Conservation (phyloP, 2,888 invertebrate genomes). For the Ornithoptera priamus region DNA sequence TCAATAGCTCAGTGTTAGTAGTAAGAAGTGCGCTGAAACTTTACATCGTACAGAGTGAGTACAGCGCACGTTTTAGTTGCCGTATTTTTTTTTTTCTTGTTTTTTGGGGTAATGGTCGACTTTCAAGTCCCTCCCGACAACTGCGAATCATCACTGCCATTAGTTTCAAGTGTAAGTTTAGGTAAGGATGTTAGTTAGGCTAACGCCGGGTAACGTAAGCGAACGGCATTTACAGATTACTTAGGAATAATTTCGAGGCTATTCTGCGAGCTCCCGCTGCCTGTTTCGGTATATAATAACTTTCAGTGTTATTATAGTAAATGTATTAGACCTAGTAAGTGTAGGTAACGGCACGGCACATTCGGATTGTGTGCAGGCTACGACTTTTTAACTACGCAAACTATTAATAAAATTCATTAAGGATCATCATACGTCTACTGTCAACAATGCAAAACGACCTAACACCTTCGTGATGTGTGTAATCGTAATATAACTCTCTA, state of each 20-base stretch:
- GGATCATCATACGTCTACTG: not conserved
- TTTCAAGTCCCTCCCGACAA: conserved; percentile 61
- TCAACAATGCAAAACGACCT: not conserved
- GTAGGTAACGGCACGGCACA: not conserved
- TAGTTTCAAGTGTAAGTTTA: conserved; percentile 55
- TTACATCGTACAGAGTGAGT: conserved; percentile 34
- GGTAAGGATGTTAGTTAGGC: conserved; percentile 44
- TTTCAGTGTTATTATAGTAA: conserved; percentile 4
- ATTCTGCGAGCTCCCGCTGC: conserved; percentile 1
- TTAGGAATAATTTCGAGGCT: conserved; percentile 10
- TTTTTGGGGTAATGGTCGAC: conserved; percentile 59
- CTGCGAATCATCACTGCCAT: conserved; percentile 75
- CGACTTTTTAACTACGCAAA: conserved; percentile 2
- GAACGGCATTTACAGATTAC: conserved; percentile 7
- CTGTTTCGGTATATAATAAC: conserved; percentile 10
- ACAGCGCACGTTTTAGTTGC: conserved; percentile 51
- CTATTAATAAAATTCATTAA: not conserved
- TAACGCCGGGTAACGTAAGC: conserved; percentile 7
- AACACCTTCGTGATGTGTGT: not conserved
- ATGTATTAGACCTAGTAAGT: conserved; percentile 6
- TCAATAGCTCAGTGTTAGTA: conserved; percentile 12
- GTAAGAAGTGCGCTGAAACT: conserved; percentile 11
- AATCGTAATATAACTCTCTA: not conserved
- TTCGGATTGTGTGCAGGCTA: not conserved
- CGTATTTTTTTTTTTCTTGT: conserved; percentile 50